Evolutionary conservation across 2,113 vertebrate species (phyloP).

Genomic region (Neodon shergylaensis): DNA sequence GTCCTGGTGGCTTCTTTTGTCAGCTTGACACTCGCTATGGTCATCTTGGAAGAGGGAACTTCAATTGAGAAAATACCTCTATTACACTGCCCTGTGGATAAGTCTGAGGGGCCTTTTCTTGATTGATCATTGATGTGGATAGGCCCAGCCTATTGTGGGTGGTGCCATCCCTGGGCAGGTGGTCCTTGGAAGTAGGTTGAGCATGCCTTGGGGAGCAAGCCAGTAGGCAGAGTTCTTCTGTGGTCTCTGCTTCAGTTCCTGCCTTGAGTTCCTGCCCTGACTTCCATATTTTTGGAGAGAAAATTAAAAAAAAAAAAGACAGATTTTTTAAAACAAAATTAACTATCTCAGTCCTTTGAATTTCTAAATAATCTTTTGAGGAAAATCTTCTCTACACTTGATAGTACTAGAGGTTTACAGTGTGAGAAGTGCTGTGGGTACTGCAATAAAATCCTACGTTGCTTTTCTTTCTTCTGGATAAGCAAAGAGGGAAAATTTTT

Average conservation of each 20-base stretch:
- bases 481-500: background rate
- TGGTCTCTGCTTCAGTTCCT: background rate
- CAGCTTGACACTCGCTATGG: too few relatives aligned
- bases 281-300: background rate
- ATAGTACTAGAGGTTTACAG: background rate
- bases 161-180: background rate
- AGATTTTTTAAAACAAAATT: background rate
- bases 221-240: background rate
- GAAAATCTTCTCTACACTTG: background rate
- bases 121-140: background rate
- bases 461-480: conserved; percentile 19
- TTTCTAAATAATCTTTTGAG: background rate
- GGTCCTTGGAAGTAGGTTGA: background rate
- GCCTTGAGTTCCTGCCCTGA: background rate
- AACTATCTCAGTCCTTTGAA: background rate
- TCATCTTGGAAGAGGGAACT: too few relatives aligned
- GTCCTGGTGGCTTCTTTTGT: too few relatives aligned
- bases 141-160: background rate
- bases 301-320: background rate
- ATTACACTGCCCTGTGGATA: background rate
- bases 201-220: background rate
- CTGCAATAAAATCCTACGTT: background rate
- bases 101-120: background rate
- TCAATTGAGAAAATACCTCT: too few relatives aligned
- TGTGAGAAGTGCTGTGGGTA: background rate